Base-by-base conservation (phyloP, 2,113 vertebrate genomes). In the Mobula hypostoma region DNA sequence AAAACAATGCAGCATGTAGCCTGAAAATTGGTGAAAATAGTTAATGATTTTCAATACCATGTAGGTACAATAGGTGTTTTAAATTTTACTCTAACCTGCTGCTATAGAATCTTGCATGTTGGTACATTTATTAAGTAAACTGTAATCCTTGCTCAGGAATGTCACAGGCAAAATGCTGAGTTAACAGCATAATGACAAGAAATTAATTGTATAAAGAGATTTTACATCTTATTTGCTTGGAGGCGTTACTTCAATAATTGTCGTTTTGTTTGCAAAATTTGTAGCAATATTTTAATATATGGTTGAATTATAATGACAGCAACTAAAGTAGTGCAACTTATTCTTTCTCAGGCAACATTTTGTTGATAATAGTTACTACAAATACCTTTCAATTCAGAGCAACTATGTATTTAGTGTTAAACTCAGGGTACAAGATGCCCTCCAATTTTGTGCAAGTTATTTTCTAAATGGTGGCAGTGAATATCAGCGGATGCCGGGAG, bases 21-120 rank as follows among this genome's bases (percentile, higher is more conserved):
- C 76, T 61, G 96, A 97, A 96, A 97, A 97, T 96, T 97, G 97
- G 97, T 98, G 98, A 98, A 98, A 97, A 98, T 97, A 97, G 97
- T 98, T 98, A 98, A 97, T 97, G 97, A 97, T 97, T 98, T 98
- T 97, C 97, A 98, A 98, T 98, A 96, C 97, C 97, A 97, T 98
- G 98, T 98, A 98, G 98, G 98, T 98, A 48, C 48, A 48, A 1
- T 48, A 98, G 98, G 98, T 98, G 98, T 98, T n/a, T 98, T 98
- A 98, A 97, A 97, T 97, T 98, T 98, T 98, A 98, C 97, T 98
- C 98, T 97, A 97, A 97, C 97, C 98, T 98, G 98, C 24, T 24
- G 40, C 40, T 74, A 74, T 27, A 19, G 11, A 7, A 56, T 97
- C 97, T 97, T 99, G 98, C 98, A 98, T 98, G 98, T 98, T 98